A percentile compares a stretch with the other conserved stretches of the same genome.
phyloP scores from a whole-genome alignment of 2,888 invertebrate genomes.

The Torymus texanus region DNA sequence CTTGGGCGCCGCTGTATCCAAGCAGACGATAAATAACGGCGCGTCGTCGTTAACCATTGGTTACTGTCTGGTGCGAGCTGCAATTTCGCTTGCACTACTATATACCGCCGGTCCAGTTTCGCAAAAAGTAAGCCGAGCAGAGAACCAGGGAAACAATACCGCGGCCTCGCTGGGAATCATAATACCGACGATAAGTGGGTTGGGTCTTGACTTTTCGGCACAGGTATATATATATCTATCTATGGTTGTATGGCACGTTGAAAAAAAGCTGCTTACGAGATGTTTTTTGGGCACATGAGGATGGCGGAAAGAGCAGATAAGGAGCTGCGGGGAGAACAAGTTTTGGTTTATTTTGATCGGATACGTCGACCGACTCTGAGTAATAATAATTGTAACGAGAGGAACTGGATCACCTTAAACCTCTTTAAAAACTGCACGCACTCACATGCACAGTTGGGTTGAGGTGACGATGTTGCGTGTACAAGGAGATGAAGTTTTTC shows the following conservation, averaged over 20 bases:
- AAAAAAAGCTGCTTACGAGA: background rate
- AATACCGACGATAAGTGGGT: background rate
- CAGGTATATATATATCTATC: no score
- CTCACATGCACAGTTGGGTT: no score
- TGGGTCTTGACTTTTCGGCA: no score
- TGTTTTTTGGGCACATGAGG: background rate
- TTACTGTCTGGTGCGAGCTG: background rate
- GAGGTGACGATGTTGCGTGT: no score
- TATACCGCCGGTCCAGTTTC: background rate
- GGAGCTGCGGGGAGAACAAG: background rate
- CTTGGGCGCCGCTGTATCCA: background rate
- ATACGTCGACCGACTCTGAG: background rate
- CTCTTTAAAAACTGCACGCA: background rate
- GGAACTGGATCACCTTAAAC: conserved; percentile 25
- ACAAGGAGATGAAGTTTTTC: no score
- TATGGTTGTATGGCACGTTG: background rate
- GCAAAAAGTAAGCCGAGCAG: no score
- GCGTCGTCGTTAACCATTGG: background rate
- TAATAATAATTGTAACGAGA: conserved; percentile 2
- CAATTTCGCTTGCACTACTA: background rate
- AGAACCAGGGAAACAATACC: background rate
- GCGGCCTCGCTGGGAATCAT: background rate
- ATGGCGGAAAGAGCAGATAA: background rate
- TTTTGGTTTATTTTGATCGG: background rate
- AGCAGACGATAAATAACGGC: conserved; percentile 10